Evolutionary conservation across 2,888 invertebrate genomes (phyloP).

Genomic region (Macrophya annulata): DNA sequence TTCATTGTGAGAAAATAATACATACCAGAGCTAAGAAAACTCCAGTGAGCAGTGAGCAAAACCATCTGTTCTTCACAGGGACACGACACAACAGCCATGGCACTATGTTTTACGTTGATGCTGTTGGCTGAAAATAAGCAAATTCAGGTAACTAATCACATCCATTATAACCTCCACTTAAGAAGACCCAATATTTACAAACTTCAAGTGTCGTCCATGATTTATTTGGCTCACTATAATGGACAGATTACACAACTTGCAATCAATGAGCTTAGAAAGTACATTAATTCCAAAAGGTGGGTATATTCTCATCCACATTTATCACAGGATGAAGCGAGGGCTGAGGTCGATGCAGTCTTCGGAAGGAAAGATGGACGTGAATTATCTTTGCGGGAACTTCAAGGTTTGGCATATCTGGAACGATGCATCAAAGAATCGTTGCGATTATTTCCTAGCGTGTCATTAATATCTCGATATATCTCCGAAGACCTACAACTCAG

Average conservation of each 20-base stretch:
- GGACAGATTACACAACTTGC: too few species aligned
- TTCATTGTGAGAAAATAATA: too few species aligned
- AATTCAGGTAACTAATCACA: conserved; percentile 70
- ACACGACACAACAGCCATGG: conserved; percentile 84
- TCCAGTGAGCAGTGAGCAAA: too few species aligned
- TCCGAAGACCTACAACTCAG: conserved; percentile 80
- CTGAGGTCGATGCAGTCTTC: conserved; percentile 76
- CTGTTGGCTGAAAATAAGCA: conserved; percentile 81
- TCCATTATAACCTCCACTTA: background rate
- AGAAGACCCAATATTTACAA: too few species aligned
- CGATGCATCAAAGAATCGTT: conserved; percentile 87
- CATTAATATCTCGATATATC: conserved; percentile 83
- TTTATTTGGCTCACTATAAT: too few species aligned
- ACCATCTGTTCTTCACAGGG: conserved; percentile 77
- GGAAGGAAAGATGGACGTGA: conserved; percentile 81
- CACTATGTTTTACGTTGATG: conserved; percentile 80
- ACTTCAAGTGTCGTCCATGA: too few species aligned
- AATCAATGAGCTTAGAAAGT: background rate
- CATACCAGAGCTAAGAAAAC: too few species aligned
- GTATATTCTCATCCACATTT: background rate
- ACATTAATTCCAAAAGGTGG: background rate
- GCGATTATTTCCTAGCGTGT: conserved; percentile 86
- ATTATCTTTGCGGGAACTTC: conserved; percentile 81
- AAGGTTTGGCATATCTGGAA: conserved; percentile 86
- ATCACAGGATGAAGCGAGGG: conserved; percentile 64